Evolutionary conservation across 2,113 vertebrate species (phyloP).

Genomic region (Albula glossodonta): DNA sequence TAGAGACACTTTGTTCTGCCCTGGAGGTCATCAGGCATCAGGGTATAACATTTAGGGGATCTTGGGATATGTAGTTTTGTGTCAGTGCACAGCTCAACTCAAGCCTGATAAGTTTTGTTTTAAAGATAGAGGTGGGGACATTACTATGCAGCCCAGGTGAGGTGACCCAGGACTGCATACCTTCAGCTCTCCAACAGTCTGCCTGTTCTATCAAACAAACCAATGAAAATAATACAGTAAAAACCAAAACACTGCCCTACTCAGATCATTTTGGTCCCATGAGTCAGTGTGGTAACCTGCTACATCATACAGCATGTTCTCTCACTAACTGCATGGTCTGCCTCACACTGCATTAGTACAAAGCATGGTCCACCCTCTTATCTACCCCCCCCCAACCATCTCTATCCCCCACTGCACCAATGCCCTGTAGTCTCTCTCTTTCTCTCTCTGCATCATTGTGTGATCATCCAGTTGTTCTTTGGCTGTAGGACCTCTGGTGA

Average conservation of each 20-base stretch:
- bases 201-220: not conserved
- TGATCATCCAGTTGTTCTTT: not conserved
- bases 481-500: not conserved
- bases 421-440: not conserved
- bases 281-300: too few species aligned
- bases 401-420: conserved; percentile 4
- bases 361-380: not conserved
- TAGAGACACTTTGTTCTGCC: conserved; percentile 21
- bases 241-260: not conserved
- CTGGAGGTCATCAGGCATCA: not conserved
- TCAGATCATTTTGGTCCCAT: too few species aligned
- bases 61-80: not conserved
- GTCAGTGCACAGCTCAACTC: not conserved
- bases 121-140: not conserved
- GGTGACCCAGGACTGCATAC: not conserved
- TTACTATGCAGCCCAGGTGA: not conserved
- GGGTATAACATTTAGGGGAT: not conserved
- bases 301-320: too few species aligned
- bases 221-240: not conserved
- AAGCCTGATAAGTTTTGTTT: not conserved
- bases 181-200: not conserved
- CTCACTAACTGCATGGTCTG: too few species aligned
- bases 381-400: not conserved
- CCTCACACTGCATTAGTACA: too few species aligned
- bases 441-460: not conserved